Evolutionary conservation across 92 coral and sea anemone species (phyloP).

Genomic region (Ricordea florida): DNA sequence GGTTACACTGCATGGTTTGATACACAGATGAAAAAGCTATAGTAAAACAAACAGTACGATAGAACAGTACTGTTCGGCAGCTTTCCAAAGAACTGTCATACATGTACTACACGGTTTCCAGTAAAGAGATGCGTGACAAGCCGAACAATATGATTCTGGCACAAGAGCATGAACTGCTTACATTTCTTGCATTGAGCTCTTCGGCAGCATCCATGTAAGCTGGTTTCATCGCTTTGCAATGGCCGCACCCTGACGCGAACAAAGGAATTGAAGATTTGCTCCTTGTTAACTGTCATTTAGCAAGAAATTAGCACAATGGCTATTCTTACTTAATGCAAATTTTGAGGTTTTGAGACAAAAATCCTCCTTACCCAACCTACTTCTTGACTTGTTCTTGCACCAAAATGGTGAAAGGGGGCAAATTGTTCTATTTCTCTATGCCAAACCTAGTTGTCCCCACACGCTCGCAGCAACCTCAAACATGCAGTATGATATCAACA

Average conservation of each 20-base stretch:
- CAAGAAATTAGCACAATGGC: neutral
- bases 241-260: conserved; percentile 90
- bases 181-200: conserved; percentile 51
- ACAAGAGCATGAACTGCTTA: neutral
- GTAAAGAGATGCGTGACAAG: neutral
- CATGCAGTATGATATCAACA: no score
- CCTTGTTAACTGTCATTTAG: neutral
- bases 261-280: neutral
- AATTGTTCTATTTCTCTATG: no score
- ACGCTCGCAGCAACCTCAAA: no score
- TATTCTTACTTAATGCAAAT: neutral
- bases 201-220: conserved; percentile 89
- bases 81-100: neutral
- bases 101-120: neutral
- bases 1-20: no score
- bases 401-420: no score
- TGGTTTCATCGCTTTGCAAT: conserved; percentile 98
- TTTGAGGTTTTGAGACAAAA: no score
- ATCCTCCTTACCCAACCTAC: no score
- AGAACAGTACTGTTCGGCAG: neutral
- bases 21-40: no score
- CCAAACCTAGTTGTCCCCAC: no score
- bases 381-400: no score
- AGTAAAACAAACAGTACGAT: no score
- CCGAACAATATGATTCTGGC: neutral